phyloP scores from a whole-genome alignment of 2,797 vertebrate genomes.

The Oryzias sinensis region DNA sequence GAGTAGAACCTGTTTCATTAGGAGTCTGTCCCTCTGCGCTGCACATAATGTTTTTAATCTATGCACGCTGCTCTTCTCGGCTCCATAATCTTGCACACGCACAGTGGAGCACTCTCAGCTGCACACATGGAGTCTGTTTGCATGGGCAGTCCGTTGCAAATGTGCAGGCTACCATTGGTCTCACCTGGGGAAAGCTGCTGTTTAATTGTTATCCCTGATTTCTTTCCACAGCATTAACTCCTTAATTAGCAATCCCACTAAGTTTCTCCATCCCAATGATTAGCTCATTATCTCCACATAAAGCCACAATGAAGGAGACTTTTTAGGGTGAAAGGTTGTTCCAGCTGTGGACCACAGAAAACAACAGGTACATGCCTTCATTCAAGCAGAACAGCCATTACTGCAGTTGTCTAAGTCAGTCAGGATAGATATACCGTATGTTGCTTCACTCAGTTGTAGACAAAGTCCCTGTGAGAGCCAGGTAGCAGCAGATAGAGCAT shows the following conservation, averaged over 20 bases:
- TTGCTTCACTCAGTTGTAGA: slow-evolving; percentile 13
- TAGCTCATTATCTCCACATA: slow-evolving; percentile 55
- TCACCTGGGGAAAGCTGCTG: slow-evolving; percentile 41
- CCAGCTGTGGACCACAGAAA: slow-evolving; percentile 19
- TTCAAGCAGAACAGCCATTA: slow-evolving; percentile 10
- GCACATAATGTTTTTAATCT: slow-evolving; percentile 31
- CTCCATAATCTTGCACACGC: neutral
- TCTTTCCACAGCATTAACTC: slow-evolving; percentile 56
- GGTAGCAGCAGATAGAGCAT: slow-evolving; percentile 3
- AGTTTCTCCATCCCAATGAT: slow-evolving; percentile 48
- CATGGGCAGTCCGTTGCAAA: slow-evolving; percentile 9
- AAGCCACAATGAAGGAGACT: slow-evolving; percentile 33
- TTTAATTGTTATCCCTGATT: slow-evolving; percentile 37
- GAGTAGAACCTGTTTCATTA: slow-evolving; percentile 50
- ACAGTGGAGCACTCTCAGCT: neutral
- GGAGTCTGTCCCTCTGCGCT: slow-evolving; percentile 34
- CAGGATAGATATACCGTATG: neutral
- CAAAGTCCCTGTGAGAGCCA: neutral
- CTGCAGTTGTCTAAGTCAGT: slow-evolving; percentile 7
- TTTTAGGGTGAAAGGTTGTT: slow-evolving; percentile 31
- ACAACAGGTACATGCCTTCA: slow-evolving; percentile 17
- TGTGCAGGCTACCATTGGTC: slow-evolving; percentile 13
- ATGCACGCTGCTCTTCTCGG: neutral
- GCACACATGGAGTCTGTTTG: slow-evolving; percentile 3
- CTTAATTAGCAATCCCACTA: slow-evolving; percentile 57